Evolutionary conservation across 2,888 invertebrate species (phyloP), one percentile per base, ranked within the genome.

Genomic region (Vanessa cardui): DNA sequence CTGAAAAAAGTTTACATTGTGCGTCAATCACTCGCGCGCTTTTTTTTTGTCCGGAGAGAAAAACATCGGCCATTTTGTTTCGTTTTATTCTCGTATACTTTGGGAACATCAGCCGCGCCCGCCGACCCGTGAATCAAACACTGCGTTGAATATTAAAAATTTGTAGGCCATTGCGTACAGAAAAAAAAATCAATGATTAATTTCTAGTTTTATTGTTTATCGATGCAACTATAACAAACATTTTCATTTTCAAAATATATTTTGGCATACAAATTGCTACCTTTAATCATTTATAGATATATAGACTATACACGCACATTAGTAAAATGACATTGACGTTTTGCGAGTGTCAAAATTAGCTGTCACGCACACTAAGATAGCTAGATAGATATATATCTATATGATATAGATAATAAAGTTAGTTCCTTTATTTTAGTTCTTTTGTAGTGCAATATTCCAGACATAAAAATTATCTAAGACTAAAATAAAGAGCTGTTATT

Each of bases 61-160:
- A 82, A 77, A 76, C 77, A 73, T 73, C 72, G 72, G 75, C 74
- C 75, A 78, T 82, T 81, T 81, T 76, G 76, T 78, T 77, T 79
- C 76, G 72, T 77, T 71, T 72, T 73, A 75, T 73, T 75, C 78
- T 60, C 70, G 61, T 78, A 73, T 77, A 77, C 77, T 81, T 82
- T 79, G 81, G 79, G 80, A 81, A 82, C 83, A 81, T 80, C 78
- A 81, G 75, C 77, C 73, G 77, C 63, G 73, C 62, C 68, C 79
- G 78, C 72, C 81, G 82, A 84, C 72, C 83, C 86, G 78, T 83
- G 82, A 80, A 78, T 72, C 74, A 72, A 56, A 84, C 83, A 81
- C 72, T 79, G 79, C 79, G 80, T 78, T 77, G 81, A 82, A 85
- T 86, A 85, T 88, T 84, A 87, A 86, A 84, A 85, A 84, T 80